A percentile compares a stretch with the other conserved stretches of the same genome.
Conservation (phyloP, 2,113 vertebrate species). For the Upupa epops region DNA sequence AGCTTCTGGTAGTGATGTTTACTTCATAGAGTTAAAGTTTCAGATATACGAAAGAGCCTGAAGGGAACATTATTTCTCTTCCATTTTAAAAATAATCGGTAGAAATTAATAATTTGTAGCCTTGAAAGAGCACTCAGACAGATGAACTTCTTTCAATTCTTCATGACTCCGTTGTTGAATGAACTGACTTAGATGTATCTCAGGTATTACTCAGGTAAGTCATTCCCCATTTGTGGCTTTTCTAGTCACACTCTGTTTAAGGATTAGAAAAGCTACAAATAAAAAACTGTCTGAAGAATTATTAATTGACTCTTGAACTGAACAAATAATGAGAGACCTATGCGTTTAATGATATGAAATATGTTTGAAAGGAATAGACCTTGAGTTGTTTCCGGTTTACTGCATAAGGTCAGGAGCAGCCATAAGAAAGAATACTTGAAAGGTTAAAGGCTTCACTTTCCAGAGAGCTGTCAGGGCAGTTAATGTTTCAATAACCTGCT, state of each 20-base stretch:
- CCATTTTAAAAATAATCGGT: not conserved
- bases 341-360: not conserved
- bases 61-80: not conserved
- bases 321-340: not conserved
- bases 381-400: not conserved
- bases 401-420: not conserved
- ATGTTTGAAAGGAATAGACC: not conserved
- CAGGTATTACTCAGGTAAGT: not conserved
- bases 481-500: not conserved
- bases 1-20: not conserved
- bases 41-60: not conserved
- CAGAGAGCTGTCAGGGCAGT: not conserved
- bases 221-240: not conserved
- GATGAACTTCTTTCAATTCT: not conserved
- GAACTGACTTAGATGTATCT: not conserved
- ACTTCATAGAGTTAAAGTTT: not conserved
- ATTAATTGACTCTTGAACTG: not conserved
- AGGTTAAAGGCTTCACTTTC: slow-evolving; percentile 21
- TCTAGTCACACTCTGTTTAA: not conserved
- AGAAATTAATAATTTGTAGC: not conserved
- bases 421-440: not conserved
- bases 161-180: not conserved
- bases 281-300: not conserved
- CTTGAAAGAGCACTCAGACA: not conserved
- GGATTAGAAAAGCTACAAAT: not conserved